Evolutionary conservation across 2,888 invertebrate genomes (phyloP).

Genomic region (Acronicta alni): DNA sequence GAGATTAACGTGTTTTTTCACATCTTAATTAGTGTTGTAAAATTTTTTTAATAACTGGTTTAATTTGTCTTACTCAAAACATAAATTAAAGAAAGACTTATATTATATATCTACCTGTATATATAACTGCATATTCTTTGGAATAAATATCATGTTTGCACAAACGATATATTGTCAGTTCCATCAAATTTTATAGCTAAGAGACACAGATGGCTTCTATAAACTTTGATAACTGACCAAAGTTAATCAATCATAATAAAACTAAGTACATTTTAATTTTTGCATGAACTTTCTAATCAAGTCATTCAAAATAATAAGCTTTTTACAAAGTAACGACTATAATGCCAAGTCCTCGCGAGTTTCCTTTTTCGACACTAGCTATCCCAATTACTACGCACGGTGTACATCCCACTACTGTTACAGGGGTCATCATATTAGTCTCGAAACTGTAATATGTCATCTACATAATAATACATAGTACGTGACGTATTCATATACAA

Average conservation of each 20-base stretch:
- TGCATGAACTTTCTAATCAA: slow-evolving; percentile 44
- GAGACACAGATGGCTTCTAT: slow-evolving; percentile 23
- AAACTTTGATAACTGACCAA: slow-evolving; percentile 38
- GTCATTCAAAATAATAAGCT: slow-evolving; percentile 8
- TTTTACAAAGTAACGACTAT: too few relatives aligned
- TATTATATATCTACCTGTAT: too few relatives aligned
- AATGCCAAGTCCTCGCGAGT: slow-evolving; percentile 30
- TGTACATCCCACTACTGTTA: slow-evolving; percentile 38
- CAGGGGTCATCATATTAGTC: slow-evolving; percentile 32
- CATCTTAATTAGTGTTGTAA: too few relatives aligned
- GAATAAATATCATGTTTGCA: slow-evolving; percentile 30
- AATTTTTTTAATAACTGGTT: too few relatives aligned
- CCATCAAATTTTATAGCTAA: slow-evolving; percentile 32
- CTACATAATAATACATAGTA: too few relatives aligned
- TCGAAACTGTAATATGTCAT: slow-evolving; percentile 11
- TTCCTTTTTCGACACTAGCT: slow-evolving; percentile 22
- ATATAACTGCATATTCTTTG: background rate
- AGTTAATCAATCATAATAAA: slow-evolving; percentile 35
- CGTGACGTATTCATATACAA: too few relatives aligned
- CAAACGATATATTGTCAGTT: slow-evolving; percentile 20
- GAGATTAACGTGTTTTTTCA: too few relatives aligned
- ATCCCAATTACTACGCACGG: slow-evolving; percentile 35
- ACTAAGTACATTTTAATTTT: slow-evolving; percentile 40
- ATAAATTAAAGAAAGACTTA: too few relatives aligned
- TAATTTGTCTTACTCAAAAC: too few relatives aligned